A percentile compares a stretch with the other conserved stretches of the same genome.
These are phyloP conservation scores for Notoglanidium macrostoma DNA, from an alignment of 2,797 vertebrate species.

Conservation along the genomic window DNA sequence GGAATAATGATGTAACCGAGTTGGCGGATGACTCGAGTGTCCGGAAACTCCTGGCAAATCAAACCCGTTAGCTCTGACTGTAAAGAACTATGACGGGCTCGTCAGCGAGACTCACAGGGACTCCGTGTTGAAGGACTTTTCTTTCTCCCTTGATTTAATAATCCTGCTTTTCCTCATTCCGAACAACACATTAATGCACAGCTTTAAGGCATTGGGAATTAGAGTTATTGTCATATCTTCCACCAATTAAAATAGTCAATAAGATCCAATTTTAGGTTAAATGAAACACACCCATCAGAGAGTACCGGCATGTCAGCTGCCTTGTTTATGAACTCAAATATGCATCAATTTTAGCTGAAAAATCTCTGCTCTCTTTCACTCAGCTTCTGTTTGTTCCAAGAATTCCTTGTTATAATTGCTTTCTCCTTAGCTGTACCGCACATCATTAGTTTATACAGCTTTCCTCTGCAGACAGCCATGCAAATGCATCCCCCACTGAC, in stretches of 20 bases:
- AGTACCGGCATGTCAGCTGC: not conserved
- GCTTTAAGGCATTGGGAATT: not conserved
- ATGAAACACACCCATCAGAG: not conserved
- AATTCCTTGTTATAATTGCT: constrained; percentile 50
- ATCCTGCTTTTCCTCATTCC: not conserved
- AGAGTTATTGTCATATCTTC: not conserved
- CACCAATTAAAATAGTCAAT: not conserved
- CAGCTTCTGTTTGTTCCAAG: constrained; percentile 46
- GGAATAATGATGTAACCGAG: not conserved
- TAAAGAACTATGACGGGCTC: not conserved
- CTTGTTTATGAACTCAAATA: not conserved
- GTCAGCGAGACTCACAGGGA: not conserved
- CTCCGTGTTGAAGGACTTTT: not conserved
- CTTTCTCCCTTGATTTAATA: not conserved
- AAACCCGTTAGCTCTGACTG: constrained; percentile 12
- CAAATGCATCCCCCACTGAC: constrained; percentile 36
- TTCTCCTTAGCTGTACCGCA: constrained; percentile 47
- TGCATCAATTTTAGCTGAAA: not conserved
- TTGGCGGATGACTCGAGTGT: not conserved
- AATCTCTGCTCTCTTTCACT: constrained; percentile 21
- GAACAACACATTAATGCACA: not conserved
- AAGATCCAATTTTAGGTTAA: not conserved
- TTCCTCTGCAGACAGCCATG: constrained; percentile 44
- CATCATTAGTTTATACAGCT: constrained; percentile 54
- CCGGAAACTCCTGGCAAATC: constrained; percentile 8